These are phyloP conservation scores for Pentalonia nigronervosa DNA, from an alignment of 1,140 invertebrate genomes.

Conservation along the genomic window DNA sequence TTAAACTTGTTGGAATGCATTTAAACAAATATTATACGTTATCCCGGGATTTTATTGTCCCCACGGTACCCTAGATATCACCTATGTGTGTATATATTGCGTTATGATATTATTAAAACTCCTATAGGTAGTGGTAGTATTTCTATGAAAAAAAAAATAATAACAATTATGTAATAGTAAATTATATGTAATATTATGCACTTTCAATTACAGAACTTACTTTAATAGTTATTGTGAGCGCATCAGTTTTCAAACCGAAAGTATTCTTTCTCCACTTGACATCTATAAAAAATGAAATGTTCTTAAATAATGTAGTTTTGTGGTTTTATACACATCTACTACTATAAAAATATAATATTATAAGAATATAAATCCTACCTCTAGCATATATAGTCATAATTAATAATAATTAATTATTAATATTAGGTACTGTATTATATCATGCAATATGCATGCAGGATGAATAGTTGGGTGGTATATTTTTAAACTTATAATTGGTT, in stretches of 20 bases:
- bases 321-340: background rate
- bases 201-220: background rate
- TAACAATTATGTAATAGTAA: background rate
- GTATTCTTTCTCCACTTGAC: background rate
- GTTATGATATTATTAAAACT: background rate
- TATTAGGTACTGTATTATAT: background rate
- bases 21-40: background rate
- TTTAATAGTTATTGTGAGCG: background rate
- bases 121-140: background rate
- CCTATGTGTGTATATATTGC: background rate
- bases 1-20: constrained; percentile 4
- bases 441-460: background rate
- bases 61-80: background rate
- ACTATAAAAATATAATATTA: background rate
- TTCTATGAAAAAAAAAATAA: background rate
- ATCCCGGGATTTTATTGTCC: background rate
- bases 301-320: background rate
- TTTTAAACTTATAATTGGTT: constrained; percentile 11
- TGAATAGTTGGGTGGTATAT: background rate
- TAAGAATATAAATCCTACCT: background rate
- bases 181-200: background rate
- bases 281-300: background rate
- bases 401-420: too few relatives aligned
- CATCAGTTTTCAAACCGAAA: background rate
- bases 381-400: background rate